These are phyloP conservation scores for Bombus balteatus DNA, from an alignment of 1,140 invertebrate species.

Conservation along the genomic window DNA sequence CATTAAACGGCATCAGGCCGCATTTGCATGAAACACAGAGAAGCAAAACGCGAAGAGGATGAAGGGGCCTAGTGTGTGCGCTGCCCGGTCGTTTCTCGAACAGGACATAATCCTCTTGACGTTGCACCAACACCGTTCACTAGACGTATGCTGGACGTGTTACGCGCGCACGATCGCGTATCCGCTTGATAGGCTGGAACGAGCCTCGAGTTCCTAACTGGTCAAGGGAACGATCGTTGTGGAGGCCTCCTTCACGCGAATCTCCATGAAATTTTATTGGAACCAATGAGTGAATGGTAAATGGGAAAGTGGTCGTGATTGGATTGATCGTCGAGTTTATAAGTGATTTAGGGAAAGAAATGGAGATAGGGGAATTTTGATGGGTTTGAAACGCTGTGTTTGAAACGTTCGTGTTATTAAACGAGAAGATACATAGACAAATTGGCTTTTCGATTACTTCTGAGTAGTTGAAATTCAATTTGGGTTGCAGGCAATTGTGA, in stretches of 20 bases:
- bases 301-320: background rate
- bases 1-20: constrained; percentile 2
- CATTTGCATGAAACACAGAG: constrained; percentile 31
- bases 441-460: too few relatives aligned
- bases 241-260: background rate
- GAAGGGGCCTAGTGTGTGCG: background rate
- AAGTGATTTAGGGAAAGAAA: background rate
- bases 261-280: background rate
- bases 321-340: background rate
- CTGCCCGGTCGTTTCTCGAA: constrained; percentile 11
- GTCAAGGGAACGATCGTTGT: background rate
- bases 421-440: too few relatives aligned
- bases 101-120: constrained; percentile 34
- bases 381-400: background rate
- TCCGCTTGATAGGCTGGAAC: constrained; percentile 25
- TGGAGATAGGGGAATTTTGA: too few relatives aligned
- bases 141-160: constrained; percentile 1
- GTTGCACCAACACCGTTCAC: constrained; percentile 15
- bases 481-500: too few relatives aligned
- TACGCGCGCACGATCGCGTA: constrained; percentile 11
- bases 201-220: background rate
- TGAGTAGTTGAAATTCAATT: too few relatives aligned
- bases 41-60: background rate
- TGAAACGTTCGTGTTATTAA: too few relatives aligned
- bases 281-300: background rate